These are phyloP conservation scores for Trichonephila clavipes DNA, from an alignment of 1,140 invertebrate genomes.

Conservation along the genomic window DNA sequence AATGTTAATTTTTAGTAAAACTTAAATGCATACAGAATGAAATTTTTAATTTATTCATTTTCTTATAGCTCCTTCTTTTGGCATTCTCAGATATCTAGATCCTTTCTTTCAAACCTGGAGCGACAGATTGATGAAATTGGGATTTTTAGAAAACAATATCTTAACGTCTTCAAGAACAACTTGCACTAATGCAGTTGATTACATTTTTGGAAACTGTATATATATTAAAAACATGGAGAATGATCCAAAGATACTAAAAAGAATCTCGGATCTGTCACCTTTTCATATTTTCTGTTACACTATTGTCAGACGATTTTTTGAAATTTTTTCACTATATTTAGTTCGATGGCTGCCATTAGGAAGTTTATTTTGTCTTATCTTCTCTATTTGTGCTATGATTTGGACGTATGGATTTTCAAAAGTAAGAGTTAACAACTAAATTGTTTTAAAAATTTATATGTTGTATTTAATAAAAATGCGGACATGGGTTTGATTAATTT, in stretches of 20 bases:
- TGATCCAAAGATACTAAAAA: background rate
- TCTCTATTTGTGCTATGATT: background rate
- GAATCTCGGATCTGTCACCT: background rate
- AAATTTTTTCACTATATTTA: constrained; percentile 35
- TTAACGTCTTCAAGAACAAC: background rate
- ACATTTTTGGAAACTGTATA: constrained; percentile 34
- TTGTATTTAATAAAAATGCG: no score
- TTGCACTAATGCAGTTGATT: background rate
- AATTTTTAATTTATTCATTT: background rate
- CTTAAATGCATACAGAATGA: no score
- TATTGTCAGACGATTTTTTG: constrained; percentile 12
- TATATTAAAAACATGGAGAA: constrained; percentile 20
- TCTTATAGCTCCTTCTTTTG: background rate
- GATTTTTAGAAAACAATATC: constrained; percentile 1
- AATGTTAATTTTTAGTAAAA: no score
- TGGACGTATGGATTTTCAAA: background rate
- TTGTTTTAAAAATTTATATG: background rate
- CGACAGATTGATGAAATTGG: background rate
- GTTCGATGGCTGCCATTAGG: background rate
- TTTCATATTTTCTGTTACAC: constrained; percentile 42
- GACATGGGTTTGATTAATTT: no score
- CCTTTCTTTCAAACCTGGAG: constrained; percentile 3
- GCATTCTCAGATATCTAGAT: constrained; percentile 32
- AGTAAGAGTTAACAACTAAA: background rate
- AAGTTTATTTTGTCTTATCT: background rate